A percentile compares a stretch with the other conserved stretches of the same genome.
Evolutionary conservation across 2,113 vertebrate species (phyloP).

Genomic region (Capreolus pygargus): DNA sequence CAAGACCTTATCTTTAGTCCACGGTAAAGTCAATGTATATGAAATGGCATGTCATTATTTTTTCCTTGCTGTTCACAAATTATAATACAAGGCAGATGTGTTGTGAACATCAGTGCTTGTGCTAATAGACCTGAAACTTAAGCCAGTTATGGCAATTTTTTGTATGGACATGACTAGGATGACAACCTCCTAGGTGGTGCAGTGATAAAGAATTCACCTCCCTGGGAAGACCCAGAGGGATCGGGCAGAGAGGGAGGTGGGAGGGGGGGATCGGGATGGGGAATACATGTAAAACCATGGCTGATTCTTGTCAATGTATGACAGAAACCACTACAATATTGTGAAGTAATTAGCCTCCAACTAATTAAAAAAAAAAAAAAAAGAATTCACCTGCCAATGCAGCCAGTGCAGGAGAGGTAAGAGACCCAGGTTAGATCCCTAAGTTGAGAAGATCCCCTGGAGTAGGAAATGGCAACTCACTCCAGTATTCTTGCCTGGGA

Average conservation of each 20-base stretch:
- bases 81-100: neutral
- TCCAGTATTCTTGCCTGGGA: neutral
- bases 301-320: too few relatives aligned
- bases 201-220: neutral
- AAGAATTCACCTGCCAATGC: neutral
- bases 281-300: too few relatives aligned
- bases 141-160: slow-evolving; percentile 2
- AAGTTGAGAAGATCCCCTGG: neutral
- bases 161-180: neutral
- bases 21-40: neutral
- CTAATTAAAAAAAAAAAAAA: too few relatives aligned
- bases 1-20: neutral
- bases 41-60: neutral
- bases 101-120: neutral
- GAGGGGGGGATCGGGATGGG: too few relatives aligned
- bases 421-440: neutral
- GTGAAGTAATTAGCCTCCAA: too few relatives aligned
- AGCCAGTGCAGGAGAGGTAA: neutral
- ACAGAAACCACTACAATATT: too few relatives aligned
- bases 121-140: neutral
- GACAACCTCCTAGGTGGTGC: neutral
- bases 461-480: neutral
- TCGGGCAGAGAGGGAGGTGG: too few relatives aligned
- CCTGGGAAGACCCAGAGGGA: too few relatives aligned
- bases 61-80: neutral